Percentiles rank a stretch among this genome's conserved stretches.
Evolutionary conservation across 2,888 invertebrate species (phyloP).

Genomic region (Temnothorax unifasciatus): DNA sequence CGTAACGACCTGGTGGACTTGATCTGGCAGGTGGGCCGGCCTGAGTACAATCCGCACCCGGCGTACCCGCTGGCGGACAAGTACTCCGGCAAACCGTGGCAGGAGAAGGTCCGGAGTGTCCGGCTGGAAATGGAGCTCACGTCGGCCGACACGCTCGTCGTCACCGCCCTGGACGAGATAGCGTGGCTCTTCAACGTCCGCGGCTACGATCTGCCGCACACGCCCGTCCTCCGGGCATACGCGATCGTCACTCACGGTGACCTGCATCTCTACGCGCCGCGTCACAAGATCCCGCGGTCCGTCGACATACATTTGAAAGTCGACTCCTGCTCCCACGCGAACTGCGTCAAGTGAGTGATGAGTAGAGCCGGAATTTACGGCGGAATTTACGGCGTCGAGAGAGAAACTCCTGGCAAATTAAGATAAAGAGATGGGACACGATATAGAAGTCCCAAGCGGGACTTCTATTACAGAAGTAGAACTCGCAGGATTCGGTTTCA

Average conservation of each 20-base stretch:
- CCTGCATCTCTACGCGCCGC: conserved; percentile 91
- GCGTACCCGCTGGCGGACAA: conserved; percentile 88
- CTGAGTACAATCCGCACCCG: conserved; percentile 87
- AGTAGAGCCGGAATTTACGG: too few relatives aligned
- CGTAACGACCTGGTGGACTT: conserved; percentile 91
- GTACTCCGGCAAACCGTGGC: conserved; percentile 90
- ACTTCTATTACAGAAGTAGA: neutral
- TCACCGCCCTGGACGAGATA: conserved; percentile 95
- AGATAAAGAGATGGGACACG: neutral
- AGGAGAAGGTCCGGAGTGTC: conserved; percentile 91
- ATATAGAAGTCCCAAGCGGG: neutral
- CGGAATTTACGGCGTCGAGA: neutral
- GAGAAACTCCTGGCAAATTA: neutral
- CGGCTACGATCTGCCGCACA: conserved; percentile 94
- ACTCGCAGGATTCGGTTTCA: neutral
- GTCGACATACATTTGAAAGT: conserved; percentile 87
- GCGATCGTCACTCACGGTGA: conserved; percentile 90
- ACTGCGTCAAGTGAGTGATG: conserved; percentile 89
- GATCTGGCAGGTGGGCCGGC: conserved; percentile 91
- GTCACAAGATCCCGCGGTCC: conserved; percentile 88
- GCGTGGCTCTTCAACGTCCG: conserved; percentile 96
- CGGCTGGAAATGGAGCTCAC: conserved; percentile 89
- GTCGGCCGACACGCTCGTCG: conserved; percentile 92
- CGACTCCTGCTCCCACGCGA: conserved; percentile 88
- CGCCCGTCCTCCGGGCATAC: conserved; percentile 93